phyloP scores from a whole-genome alignment of 2,113 vertebrate genomes.

The Pelodiscus sinensis region DNA sequence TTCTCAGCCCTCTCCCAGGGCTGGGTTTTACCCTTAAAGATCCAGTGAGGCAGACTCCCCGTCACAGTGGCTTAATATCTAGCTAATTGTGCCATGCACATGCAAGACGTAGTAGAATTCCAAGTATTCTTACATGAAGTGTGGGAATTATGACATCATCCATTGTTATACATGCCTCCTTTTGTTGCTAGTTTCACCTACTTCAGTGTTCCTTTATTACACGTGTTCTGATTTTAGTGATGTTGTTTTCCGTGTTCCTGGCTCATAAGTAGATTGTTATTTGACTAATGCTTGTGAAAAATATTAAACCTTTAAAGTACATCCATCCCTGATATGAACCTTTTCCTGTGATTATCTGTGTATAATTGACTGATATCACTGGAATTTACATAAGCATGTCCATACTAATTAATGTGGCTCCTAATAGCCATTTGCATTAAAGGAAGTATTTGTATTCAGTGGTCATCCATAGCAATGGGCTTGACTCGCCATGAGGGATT shows the following conservation, averaged over 20 bases:
- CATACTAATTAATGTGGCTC: constrained; percentile 26
- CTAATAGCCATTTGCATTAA: constrained; percentile 44
- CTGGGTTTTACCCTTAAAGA: no score
- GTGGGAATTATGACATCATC: background rate
- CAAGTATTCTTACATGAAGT: background rate
- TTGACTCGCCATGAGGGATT: constrained; percentile 67
- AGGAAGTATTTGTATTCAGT: constrained; percentile 70
- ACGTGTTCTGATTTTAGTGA: background rate
- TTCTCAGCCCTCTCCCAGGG: no score
- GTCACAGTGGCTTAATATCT: background rate
- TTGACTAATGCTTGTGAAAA: background rate
- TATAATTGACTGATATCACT: background rate
- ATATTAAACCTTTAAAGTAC: constrained; percentile 48
- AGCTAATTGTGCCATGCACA: background rate
- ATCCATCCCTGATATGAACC: constrained; percentile 10
- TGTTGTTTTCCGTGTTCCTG: constrained; percentile 2
- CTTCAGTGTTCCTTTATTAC: background rate
- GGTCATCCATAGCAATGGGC: constrained; percentile 42
- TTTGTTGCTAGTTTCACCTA: background rate
- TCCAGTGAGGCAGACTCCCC: no score
- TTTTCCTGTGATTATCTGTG: constrained; percentile 45
- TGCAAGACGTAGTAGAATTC: background rate
- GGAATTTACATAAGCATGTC: constrained; percentile 25
- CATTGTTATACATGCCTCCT: background rate
- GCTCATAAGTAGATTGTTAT: constrained; percentile 37